Conservation (phyloP, 2,888 invertebrate genomes). For the Thereva nobilitata region DNA sequence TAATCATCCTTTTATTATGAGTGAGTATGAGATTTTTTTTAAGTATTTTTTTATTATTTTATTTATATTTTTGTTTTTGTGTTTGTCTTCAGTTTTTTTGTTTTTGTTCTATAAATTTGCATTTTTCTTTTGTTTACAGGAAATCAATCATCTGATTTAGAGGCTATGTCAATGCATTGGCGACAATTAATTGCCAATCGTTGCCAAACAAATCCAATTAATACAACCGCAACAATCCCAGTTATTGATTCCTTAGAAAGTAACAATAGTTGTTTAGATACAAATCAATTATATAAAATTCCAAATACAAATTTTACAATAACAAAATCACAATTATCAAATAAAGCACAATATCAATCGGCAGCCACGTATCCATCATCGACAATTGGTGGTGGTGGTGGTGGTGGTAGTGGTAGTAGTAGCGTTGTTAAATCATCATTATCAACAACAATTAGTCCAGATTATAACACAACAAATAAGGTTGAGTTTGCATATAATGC, state of each 20-base stretch:
- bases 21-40: no score
- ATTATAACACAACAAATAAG: constrained; percentile 2
- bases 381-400: not conserved
- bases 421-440: not conserved
- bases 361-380: not conserved
- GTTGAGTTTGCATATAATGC: constrained; percentile 41
- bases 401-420: not conserved
- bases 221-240: not conserved
- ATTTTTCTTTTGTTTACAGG: not conserved
- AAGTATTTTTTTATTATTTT: no score
- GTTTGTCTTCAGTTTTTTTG: no score
- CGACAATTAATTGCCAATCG: constrained; percentile 8
- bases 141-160: constrained; percentile 7
- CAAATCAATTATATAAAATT: constrained; percentile 13
- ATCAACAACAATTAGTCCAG: constrained; percentile 1
- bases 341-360: not conserved
- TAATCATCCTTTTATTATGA: no score
- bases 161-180: constrained; percentile 12
- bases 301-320: constrained; percentile 16
- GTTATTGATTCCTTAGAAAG: not conserved
- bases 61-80: no score
- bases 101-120: not conserved
- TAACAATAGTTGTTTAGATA: not conserved
- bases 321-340: not conserved
- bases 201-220: not conserved